Conservation (phyloP, 2,888 invertebrate species). For the Nephrotoma guestfalica region DNA sequence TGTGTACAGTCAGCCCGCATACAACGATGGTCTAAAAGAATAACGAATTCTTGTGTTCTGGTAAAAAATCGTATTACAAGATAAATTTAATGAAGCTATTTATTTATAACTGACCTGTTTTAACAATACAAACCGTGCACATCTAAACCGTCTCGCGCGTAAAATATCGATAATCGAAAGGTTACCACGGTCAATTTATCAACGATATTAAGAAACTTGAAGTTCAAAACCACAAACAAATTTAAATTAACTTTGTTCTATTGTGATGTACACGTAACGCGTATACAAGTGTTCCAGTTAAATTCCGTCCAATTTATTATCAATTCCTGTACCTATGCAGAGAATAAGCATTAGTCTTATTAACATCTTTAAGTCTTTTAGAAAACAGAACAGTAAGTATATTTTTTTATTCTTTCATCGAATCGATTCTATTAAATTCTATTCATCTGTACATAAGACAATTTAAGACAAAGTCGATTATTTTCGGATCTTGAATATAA, state of each 20-base stretch:
- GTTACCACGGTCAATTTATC: not conserved
- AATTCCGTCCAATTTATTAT: not conserved
- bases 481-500: not conserved
- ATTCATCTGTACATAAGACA: not conserved
- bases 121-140: not conserved
- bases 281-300: not conserved
- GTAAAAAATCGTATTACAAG: not conserved
- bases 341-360: not conserved
- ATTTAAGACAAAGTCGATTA: not conserved
- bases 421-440: not conserved
- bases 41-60: not conserved
- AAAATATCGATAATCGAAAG: not conserved
- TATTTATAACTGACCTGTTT: not conserved
- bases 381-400: not conserved
- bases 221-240: not conserved
- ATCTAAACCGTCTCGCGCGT: not conserved
- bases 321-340: not conserved
- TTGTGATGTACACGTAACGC: not conserved
- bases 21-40: not conserved
- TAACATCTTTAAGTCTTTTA: not conserved
- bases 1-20: not conserved
- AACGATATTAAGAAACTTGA: not conserved
- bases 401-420: not conserved
- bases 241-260: not conserved
- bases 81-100: not conserved